These are phyloP conservation scores for Hippoglossus hippoglossus DNA, from an alignment of 2,797 vertebrate species.

Conservation along the genomic window DNA sequence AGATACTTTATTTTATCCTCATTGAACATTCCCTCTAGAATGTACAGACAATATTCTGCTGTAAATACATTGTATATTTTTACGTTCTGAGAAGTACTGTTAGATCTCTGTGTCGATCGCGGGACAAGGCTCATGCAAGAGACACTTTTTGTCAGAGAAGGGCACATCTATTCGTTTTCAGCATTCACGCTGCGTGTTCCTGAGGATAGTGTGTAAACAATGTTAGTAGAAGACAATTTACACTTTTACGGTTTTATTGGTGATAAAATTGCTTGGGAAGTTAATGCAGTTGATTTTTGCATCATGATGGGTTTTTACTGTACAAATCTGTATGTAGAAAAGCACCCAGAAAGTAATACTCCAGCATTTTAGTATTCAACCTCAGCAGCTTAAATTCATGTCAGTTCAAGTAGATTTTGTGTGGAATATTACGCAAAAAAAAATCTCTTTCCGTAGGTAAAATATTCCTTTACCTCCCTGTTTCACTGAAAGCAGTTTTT, in stretches of 20 bases:
- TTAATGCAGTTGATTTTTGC: conserved; percentile 48
- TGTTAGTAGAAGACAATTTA: conserved; percentile 23
- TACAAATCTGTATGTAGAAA: conserved; percentile 33
- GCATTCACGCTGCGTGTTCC: conserved; percentile 36
- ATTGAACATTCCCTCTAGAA: conserved; percentile 92
- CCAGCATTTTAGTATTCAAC: conserved; percentile 22
- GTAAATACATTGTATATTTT: conserved; percentile 95
- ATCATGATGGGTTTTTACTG: conserved; percentile 54
- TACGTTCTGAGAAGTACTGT: conserved; percentile 70
- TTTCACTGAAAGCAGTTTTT: conserved; percentile 40
- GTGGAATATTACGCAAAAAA: conserved; percentile 23
- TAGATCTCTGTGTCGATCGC: conserved; percentile 48
- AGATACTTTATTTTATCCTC: conserved; percentile 69
- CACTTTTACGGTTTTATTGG: conserved; percentile 26
- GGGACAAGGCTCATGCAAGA: conserved; percentile 58
- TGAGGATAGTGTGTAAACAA: conserved; percentile 52
- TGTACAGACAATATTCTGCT: conserved; percentile 87
- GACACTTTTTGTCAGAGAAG: conserved; percentile 63
- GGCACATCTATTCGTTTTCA: conserved; percentile 55
- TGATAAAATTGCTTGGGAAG: conserved; percentile 17
- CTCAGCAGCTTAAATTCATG: conserved; percentile 15
- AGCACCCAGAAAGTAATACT: conserved; percentile 1
- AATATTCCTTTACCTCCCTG: conserved; percentile 8
- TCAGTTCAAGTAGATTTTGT: conserved; percentile 8
- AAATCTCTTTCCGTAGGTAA: conserved; percentile 1